Percentiles rank a stretch among this genome's conserved stretches.
phyloP scores from a whole-genome alignment of 2,113 vertebrate species.

The Pterocles burchelli region DNA sequence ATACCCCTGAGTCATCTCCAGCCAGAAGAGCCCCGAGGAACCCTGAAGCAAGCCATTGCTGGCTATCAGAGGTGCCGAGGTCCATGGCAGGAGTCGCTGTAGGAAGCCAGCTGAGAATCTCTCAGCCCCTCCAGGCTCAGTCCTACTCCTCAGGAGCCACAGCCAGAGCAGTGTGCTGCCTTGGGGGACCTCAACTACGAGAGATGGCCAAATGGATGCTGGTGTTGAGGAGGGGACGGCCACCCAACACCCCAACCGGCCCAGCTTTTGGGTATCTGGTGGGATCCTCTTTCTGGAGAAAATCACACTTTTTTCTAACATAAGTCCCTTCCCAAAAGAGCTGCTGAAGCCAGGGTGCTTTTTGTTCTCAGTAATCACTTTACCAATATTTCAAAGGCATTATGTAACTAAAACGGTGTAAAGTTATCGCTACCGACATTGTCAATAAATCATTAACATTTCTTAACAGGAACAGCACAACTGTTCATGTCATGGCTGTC shows the following conservation, averaged over 20 bases:
- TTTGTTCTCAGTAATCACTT: constrained; percentile 59
- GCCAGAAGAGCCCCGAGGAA: background rate
- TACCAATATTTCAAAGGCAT: constrained; percentile 64
- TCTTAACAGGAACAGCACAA: constrained; percentile 64
- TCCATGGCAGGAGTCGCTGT: background rate
- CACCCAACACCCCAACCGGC: no score
- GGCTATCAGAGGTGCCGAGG: fast-evolving
- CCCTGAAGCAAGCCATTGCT: background rate
- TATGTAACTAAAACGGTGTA: constrained; percentile 58
- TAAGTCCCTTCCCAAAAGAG: background rate
- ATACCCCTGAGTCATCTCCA: background rate
- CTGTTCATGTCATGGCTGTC: constrained; percentile 70
- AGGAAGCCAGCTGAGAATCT: background rate
- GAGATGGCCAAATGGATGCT: background rate
- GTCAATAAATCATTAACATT: constrained; percentile 73
- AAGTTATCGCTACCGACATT: constrained; percentile 63
- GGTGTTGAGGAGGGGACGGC: background rate
- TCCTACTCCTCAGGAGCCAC: background rate
- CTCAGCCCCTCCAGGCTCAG: background rate
- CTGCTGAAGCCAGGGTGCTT: constrained; percentile 19
- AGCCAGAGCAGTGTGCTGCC: background rate
- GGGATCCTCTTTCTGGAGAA: background rate
- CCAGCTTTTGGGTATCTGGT: fast-evolving
- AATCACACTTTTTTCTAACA: background rate
- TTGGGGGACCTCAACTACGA: background rate